Evolutionary conservation across 2,113 vertebrate species (phyloP), one percentile per base, ranked within the genome.

Genomic region (Bubo bubo): DNA sequence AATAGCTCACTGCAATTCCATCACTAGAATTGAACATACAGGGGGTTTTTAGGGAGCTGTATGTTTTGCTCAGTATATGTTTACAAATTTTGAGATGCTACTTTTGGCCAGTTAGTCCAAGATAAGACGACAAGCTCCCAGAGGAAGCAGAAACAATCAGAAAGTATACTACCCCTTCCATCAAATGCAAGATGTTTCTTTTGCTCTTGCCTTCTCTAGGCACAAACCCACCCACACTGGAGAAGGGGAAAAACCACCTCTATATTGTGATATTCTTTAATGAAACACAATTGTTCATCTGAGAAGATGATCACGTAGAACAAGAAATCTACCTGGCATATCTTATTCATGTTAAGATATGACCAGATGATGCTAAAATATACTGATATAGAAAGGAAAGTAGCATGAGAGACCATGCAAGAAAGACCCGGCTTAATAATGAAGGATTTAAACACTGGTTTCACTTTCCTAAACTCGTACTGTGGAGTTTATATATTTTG

Each of bases 91-190:
- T 14, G 67, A 94, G 74, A 66, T 74, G 41, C 21, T 77, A 6
- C 41, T 81, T 89, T 45, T 41, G 34, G 26, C 34, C 49, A 73
- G 35, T 74, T 55, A 87, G 30, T 49, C 60, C 62, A 50, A 60
- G 70, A 50, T 17, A 26, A 64, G 55, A 59, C 81, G 85, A 72
- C 11, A 55, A 72, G 28, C 64, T 84, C 53, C 77, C 77, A 90
- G 73, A 85, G 43, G 70, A 81, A 94, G 70, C 18, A 93, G 70
- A 49, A 87, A 67, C 47, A 58, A 79, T 74, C 79, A 74, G n/a
- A 70, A 47, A 79, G 52, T n/a, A 56, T 67, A 62, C 56, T 74
- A 37, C n/a, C 24, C n/a, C 91, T 89, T 58, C 72, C 89, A 81
- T 32, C 68, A 88, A 80, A 77, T 28, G 41, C 50, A 73, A 73